These are phyloP conservation scores for Odontophorus gujanensis DNA, from an alignment of 2,113 vertebrate genomes.

Conservation along the genomic window DNA sequence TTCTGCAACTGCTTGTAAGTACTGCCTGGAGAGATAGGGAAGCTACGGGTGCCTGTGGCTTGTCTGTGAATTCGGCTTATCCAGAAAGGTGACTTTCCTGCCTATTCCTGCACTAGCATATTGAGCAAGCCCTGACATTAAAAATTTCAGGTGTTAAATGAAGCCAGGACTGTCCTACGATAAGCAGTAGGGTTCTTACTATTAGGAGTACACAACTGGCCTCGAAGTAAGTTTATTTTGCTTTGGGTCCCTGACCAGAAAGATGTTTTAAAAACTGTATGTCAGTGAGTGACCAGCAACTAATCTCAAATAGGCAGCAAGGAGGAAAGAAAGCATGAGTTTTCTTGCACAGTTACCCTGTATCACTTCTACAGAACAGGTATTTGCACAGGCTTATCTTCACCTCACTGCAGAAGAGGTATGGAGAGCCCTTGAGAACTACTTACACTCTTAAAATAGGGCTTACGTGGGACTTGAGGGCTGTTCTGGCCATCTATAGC, in stretches of 20 bases:
- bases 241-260: not conserved
- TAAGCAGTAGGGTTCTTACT: not conserved
- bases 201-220: not conserved
- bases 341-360: not conserved
- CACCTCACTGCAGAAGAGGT: not conserved
- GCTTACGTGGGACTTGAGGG: conserved; percentile 34
- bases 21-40: not conserved
- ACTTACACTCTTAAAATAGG: conserved; percentile 28
- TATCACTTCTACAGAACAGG: not conserved
- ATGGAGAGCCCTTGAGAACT: not conserved
- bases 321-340: not conserved
- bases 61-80: not conserved
- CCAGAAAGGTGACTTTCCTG: not conserved
- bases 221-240: not conserved
- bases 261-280: not conserved
- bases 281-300: not conserved
- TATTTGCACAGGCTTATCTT: conserved; percentile 3
- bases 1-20: not conserved
- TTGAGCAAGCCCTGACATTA: not conserved
- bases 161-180: not conserved
- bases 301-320: not conserved
- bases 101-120: not conserved
- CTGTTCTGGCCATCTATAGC: not conserved
- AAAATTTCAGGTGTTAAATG: not conserved
- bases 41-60: not conserved